A percentile compares a stretch with the other conserved stretches of the same genome.
These are phyloP conservation scores for Phataginus tricuspis DNA, from an alignment of 2,797 vertebrate genomes.

Conservation along the genomic window DNA sequence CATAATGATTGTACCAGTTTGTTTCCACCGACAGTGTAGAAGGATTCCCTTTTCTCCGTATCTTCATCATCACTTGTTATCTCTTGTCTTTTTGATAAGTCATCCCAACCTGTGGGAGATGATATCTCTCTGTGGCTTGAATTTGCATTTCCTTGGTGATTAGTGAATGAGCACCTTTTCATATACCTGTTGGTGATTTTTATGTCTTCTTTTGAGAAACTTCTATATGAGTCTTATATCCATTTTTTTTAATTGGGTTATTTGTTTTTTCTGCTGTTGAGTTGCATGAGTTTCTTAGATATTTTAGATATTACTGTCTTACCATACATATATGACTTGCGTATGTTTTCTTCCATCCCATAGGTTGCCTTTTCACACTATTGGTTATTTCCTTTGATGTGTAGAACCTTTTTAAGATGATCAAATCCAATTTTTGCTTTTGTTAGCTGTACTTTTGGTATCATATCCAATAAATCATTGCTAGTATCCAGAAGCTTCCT, in stretches of 20 bases:
- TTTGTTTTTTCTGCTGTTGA: background rate
- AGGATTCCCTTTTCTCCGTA: background rate
- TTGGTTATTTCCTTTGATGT: background rate
- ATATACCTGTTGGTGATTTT: background rate
- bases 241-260: background rate
- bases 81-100: background rate
- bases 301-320: background rate
- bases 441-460: background rate
- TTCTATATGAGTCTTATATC: background rate
- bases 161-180: background rate
- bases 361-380: background rate
- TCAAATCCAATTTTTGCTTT: background rate
- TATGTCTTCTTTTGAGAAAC: background rate
- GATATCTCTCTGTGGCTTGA: background rate
- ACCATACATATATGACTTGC: background rate
- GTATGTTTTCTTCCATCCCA: no score
- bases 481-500: background rate
- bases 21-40: background rate
- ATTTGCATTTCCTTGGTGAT: background rate
- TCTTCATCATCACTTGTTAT: background rate
- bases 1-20: background rate
- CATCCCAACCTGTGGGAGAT: background rate
- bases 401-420: background rate
- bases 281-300: background rate
- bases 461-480: background rate